phyloP scores from a whole-genome alignment of 2,797 vertebrate species.

The Leuciscus waleckii region DNA sequence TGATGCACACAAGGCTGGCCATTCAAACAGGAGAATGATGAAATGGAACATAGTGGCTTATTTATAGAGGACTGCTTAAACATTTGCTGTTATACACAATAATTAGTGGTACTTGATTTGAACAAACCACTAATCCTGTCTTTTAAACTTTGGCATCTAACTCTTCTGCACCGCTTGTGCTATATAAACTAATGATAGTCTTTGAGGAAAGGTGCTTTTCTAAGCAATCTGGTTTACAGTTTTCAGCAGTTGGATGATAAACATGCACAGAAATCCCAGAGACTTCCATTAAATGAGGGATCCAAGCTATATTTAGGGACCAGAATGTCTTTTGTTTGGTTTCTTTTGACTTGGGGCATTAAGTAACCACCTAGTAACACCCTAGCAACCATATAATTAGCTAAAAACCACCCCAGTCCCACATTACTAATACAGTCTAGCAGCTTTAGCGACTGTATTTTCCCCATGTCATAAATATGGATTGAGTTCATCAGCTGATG shows the following conservation, averaged over 20 bases:
- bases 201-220: background rate
- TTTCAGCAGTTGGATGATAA: background rate
- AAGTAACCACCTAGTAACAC: background rate
- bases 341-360: background rate
- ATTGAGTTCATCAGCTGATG: conserved; percentile 6
- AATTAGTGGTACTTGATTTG: conserved; percentile 15
- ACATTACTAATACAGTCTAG: background rate
- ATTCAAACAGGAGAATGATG: conserved; percentile 11
- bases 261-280: background rate
- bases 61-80: conserved; percentile 20
- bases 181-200: background rate
- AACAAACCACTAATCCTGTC: background rate
- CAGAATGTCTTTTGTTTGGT: background rate
- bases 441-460: background rate
- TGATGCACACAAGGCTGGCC: background rate
- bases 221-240: background rate
- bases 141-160: background rate
- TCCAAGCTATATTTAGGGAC: background rate
- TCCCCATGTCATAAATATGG: conserved; percentile 3
- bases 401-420: background rate
- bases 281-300: background rate
- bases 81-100: conserved; percentile 18
- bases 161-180: background rate
- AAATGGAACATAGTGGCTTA: conserved; percentile 34
- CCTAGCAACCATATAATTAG: background rate